Evolutionary conservation across 2,888 invertebrate species (phyloP).

Genomic region (Neoascia interrupta): DNA sequence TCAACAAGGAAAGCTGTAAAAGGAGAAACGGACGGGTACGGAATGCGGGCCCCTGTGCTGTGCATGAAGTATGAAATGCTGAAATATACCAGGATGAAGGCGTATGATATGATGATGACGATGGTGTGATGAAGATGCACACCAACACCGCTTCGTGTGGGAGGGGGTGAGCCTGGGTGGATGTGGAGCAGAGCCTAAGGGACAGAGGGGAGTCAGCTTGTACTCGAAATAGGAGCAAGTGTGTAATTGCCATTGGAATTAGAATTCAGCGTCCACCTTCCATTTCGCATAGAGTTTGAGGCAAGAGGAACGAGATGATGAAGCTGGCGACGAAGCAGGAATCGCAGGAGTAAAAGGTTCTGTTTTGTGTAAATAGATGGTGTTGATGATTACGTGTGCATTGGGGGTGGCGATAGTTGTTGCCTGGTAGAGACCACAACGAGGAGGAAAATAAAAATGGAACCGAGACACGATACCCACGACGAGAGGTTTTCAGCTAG

Average conservation of each 20-base stretch:
- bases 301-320: neutral
- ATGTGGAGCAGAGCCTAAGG: neutral
- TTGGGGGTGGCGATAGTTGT: conserved; percentile 19
- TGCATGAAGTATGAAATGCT: conserved; percentile 34
- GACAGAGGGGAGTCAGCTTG: neutral
- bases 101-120: conserved; percentile 18
- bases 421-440: neutral
- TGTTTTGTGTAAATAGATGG: conserved; percentile 31
- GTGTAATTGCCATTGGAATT: conserved; percentile 45
- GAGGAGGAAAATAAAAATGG: no score
- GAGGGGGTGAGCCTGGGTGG: no score
- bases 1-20: conserved; percentile 53
- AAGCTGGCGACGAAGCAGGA: neutral
- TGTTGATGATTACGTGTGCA: conserved; percentile 33
- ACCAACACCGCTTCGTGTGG: conserved; percentile 11
- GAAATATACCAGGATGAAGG: conserved; percentile 19
- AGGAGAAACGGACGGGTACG: conserved; percentile 42
- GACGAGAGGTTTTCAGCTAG: no score
- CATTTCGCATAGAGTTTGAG: neutral
- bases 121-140: conserved; percentile 36
- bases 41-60: no score
- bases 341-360: conserved; percentile 2
- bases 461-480: no score
- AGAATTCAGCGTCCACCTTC: conserved; percentile 1
- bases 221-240: conserved; percentile 33